Evolutionary conservation across 2,113 vertebrate species (phyloP).

Genomic region (Haemorhous mexicanus): DNA sequence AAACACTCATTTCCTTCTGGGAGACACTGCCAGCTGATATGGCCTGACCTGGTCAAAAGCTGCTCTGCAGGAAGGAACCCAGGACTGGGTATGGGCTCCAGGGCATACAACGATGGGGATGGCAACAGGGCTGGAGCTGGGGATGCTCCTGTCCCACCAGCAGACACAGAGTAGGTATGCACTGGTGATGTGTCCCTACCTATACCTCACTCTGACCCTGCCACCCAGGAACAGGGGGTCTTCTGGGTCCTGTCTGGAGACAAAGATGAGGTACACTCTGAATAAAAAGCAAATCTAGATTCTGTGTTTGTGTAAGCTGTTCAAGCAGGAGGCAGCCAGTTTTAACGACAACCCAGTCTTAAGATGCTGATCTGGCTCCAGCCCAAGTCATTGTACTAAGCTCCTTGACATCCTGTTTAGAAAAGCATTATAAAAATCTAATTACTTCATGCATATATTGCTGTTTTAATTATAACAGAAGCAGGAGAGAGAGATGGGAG

Average conservation of each 20-base stretch:
- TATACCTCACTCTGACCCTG: background rate
- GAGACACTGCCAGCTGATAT: background rate
- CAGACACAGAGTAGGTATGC: background rate
- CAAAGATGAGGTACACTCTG: background rate
- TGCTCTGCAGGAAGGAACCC: background rate
- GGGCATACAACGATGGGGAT: background rate
- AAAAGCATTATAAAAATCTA: conserved; percentile 56
- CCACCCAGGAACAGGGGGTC: background rate
- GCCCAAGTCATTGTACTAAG: conserved; percentile 19
- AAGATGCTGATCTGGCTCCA: background rate
- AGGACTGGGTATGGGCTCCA: background rate
- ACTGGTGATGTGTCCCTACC: background rate
- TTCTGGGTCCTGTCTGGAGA: background rate
- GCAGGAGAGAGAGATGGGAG: background rate
- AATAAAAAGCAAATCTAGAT: background rate
- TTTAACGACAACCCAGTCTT: background rate
- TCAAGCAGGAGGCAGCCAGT: background rate
- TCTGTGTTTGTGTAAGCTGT: background rate
- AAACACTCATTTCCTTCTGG: background rate
- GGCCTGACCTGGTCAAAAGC: background rate
- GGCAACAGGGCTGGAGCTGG: background rate
- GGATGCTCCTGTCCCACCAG: background rate
- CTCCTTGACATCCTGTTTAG: conserved; percentile 45
- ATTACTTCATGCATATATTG: conserved; percentile 22
- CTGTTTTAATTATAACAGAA: conserved; percentile 44